Base-by-base conservation (phyloP, 2,888 invertebrate genomes). In the Lepidocyrtinus sp. region DNA sequence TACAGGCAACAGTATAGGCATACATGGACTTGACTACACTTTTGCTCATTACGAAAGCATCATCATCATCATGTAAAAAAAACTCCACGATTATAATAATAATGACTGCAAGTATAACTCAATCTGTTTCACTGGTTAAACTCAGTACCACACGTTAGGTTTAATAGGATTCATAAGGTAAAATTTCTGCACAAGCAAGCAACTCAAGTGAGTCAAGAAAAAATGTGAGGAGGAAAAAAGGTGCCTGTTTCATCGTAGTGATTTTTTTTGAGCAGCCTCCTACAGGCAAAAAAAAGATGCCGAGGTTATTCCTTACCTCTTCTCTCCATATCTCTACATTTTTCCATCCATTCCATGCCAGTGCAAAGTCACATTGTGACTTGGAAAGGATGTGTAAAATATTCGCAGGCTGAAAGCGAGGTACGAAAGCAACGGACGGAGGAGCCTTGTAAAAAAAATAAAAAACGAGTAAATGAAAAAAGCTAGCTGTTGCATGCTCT, bases 371-470 rank as follows among this genome's bases (percentile, higher is more conserved):
- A 73, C 74, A 73, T 68, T 79, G 73, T 67, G 70, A 79, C 79
- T 79, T 74, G 79, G 74, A 73, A 59, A 74, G 69, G 74, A 79
- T 73, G 62, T 67, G 61, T 63, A 75, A 61, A 45, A 79, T 70
- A 70, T 78, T 78, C 63, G 73, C 73, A 79, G 68, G 73, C 78
- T 71, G 73, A 25, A 25, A 63, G 19, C n/a, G n/a, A 25, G 9
- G 9, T 25, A 22, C 5, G 24, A n/a, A 22, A 19, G 7, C n/a
- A n/a, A 21, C 19, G 59, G 24, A 63, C 24, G 24, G 19, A 68
- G 61, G 79, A 79, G 79, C 72, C 77, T 78, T 78, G 72, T 78
- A 72, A 78, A 78, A 77, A 75, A 63, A 36, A n/a, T n/a, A n/a
- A n/a, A n/a, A 62, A 46, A 45, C 17, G 59, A 15, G 63, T 63